Conservation (phyloP, 2,797 vertebrate genomes). For the Xiphorhynchus erythropygius region DNA sequence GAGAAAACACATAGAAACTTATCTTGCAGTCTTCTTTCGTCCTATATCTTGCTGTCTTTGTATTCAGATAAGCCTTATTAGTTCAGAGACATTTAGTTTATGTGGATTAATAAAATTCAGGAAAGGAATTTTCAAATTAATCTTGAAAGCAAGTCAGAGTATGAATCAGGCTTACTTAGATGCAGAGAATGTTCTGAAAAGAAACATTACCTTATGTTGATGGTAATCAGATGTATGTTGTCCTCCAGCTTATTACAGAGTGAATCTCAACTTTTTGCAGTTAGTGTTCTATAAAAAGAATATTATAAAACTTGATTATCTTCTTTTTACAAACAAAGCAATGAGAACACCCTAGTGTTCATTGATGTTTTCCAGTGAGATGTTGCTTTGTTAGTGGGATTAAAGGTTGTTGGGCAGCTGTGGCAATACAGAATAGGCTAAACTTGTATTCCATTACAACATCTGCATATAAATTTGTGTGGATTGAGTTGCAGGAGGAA, state of each 20-base stretch:
- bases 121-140: slow-evolving; percentile 10
- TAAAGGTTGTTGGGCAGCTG: slow-evolving; percentile 1
- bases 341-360: background rate
- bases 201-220: slow-evolving; percentile 31
- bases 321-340: slow-evolving; percentile 40
- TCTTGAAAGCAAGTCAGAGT: slow-evolving; percentile 17
- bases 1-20: background rate
- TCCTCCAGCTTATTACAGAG: slow-evolving; percentile 15
- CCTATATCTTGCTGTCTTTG: slow-evolving; percentile 37
- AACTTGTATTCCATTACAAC: background rate
- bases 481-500: background rate
- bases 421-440: background rate
- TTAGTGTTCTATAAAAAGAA: slow-evolving; percentile 25
- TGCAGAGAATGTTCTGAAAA: slow-evolving; percentile 3
- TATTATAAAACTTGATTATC: background rate
- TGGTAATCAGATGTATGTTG: slow-evolving; percentile 16
- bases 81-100: slow-evolving; percentile 30
- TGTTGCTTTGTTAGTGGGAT: background rate
- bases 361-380: background rate
- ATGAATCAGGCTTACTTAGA: background rate
- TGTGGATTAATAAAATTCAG: slow-evolving; percentile 40
- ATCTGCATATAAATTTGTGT: background rate
- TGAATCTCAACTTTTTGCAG: background rate
- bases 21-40: background rate
- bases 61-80: slow-evolving; percentile 50